phyloP scores from a whole-genome alignment of 2,888 invertebrate genomes.

The Pollenia angustigena region DNA sequence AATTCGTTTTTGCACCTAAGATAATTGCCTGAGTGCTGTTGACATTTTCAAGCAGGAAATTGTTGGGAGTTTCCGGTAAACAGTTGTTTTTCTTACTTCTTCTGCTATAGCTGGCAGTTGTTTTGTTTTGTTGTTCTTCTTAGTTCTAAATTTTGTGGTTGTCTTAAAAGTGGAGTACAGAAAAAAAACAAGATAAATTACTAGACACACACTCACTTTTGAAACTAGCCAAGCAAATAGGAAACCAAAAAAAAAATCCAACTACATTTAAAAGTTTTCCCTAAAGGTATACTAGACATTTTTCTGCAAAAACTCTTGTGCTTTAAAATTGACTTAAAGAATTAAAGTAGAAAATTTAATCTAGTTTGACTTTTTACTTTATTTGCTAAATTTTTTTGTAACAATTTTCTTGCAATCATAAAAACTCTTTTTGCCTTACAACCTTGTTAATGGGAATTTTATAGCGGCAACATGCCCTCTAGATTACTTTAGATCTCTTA shows the following conservation, averaged over 20 bases:
- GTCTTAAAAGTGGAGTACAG: constrained; percentile 7
- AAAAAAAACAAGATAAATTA: constrained; percentile 41
- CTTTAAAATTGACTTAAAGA: constrained; percentile 34
- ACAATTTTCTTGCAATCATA: constrained; percentile 62
- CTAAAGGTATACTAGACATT: constrained; percentile 60
- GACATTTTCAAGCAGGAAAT: constrained; percentile 80
- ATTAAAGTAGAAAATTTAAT: constrained; percentile 39
- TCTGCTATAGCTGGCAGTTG: constrained; percentile 31
- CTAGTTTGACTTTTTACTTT: constrained; percentile 50
- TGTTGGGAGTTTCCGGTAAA: constrained; percentile 71
- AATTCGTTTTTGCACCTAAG: constrained; percentile 82
- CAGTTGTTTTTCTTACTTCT: constrained; percentile 53
- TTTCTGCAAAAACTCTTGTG: background rate
- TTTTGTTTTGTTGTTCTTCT: constrained; percentile 30
- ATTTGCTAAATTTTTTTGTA: constrained; percentile 34
- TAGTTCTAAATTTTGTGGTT: constrained; percentile 62
- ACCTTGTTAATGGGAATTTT: constrained; percentile 82
- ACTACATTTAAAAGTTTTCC: constrained; percentile 72
- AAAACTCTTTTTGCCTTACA: constrained; percentile 73
- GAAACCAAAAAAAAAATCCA: constrained; percentile 23
- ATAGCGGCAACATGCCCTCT: constrained; percentile 77
- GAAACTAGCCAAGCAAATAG: constrained; percentile 7
- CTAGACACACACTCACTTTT: constrained; percentile 7
- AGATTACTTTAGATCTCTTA: constrained; percentile 72
- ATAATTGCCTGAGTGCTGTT: constrained; percentile 83